phyloP scores from a whole-genome alignment of 2,888 invertebrate species.

The Euproctis similis region DNA sequence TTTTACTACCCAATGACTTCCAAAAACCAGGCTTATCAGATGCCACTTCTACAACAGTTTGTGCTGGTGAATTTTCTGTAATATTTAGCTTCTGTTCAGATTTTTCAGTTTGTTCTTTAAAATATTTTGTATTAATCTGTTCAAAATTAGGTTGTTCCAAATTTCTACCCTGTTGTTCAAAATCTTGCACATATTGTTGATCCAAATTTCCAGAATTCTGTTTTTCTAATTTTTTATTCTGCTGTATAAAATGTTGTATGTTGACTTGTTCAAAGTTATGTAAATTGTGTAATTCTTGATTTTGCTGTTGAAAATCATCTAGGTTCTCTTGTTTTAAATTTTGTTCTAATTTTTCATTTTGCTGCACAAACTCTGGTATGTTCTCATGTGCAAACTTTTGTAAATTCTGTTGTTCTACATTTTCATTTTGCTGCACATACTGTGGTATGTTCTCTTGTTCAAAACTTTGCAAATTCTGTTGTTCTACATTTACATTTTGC shows the following conservation, averaged over 20 bases:
- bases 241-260: not conserved
- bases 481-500: conserved; percentile 5
- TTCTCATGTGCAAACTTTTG: not conserved
- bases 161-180: not conserved
- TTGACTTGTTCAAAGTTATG: not conserved
- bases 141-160: not conserved
- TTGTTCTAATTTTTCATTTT: not conserved
- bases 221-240: conserved; percentile 2
- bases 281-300: not conserved
- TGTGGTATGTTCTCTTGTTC: not conserved
- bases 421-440: not conserved
- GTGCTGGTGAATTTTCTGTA: not conserved
- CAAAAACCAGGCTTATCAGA: conserved; percentile 72
- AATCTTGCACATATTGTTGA: conserved; percentile 6
- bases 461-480: conserved; percentile 1
- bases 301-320: not conserved
- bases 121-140: not conserved
- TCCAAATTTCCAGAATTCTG: too few relatives aligned
- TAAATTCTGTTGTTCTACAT: not conserved
- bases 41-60: conserved; percentile 5
- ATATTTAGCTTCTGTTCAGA: not conserved
- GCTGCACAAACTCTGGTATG: not conserved
- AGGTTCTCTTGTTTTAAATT: too few relatives aligned
- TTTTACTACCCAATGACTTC: conserved; percentile 70
- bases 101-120: not conserved